Evolutionary conservation across 2,888 invertebrate species (phyloP).

Genomic region (Onchidella celtica): DNA sequence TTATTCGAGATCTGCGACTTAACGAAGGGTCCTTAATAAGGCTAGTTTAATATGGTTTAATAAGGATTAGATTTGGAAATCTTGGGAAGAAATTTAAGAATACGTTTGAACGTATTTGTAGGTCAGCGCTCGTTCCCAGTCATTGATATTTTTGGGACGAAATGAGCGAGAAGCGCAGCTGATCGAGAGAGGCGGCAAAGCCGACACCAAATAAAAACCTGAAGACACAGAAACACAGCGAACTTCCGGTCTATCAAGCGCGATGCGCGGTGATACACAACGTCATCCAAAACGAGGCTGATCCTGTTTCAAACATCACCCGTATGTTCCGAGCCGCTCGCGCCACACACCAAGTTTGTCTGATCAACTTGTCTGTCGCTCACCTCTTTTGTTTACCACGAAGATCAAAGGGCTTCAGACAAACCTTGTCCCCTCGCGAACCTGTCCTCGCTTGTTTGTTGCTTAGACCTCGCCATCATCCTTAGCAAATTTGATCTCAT

Average conservation of each 20-base stretch:
- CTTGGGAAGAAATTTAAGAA: no score
- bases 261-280: conserved; percentile 19
- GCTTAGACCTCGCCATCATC: conserved; percentile 41
- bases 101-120: no score
- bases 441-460: conserved; percentile 45
- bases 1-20: no score
- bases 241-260: conserved; percentile 26
- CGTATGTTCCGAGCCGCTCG: not conserved
- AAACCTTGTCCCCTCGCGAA: conserved; percentile 36
- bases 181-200: not conserved
- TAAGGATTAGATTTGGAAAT: no score
- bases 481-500: conserved; percentile 42
- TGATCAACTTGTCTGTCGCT: conserved; percentile 40
- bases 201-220: not conserved
- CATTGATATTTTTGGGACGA: no score
- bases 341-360: conserved; percentile 30
- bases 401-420: conserved; percentile 45
- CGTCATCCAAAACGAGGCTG: conserved; percentile 5
- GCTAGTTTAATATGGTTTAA: no score
- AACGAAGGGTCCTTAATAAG: no score
- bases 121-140: no score
- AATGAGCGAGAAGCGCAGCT: not conserved
- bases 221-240: conserved; percentile 1
- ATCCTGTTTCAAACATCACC: conserved; percentile 30
- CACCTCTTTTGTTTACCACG: conserved; percentile 38